Base-by-base conservation (phyloP, 2,888 invertebrate species). In the Bibio marci region DNA sequence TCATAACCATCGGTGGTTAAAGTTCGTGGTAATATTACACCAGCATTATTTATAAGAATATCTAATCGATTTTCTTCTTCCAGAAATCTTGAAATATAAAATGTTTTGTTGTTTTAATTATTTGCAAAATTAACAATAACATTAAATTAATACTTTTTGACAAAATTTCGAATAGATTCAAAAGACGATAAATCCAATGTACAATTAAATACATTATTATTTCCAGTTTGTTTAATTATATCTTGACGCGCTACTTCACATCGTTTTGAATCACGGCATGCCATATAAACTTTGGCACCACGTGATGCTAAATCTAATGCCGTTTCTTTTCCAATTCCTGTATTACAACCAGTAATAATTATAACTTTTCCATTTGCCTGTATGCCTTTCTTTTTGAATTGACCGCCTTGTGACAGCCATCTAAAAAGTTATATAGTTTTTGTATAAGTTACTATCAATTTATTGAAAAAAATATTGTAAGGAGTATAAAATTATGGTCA, bases 271-370 rank as follows among this genome's bases (percentile, higher is more conserved):
- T 83, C 69, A 42, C 81, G 67, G 52, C 83, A 85, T 4, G 82
- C 83, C 78, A 85, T 76, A 50, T 80, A 73, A 46, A 85, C 75
- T 66, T 72, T 77, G 7, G 78, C 82, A n/a, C 75, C 72, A 44
- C 77, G 59, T 42, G 62, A 63, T 1, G 80, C 81, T 49, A 83
- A 64, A 49, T 73, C 75, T 56, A 62, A 61, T 1, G 69, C 74
- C 1, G 74, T 70, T 54, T 75, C 76, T 55, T 66, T 71, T 12
- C 83, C 83, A 47, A 83, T 80, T 22, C 83, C 83, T 37, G 71
- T 70, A 58, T 73, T 80, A 22, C 80, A 73, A 30, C 83, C 83
- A 1, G 83, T 83, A 30, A 83, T 56, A 30, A 83, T 66, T 4
- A 71, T 65, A 18, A 73, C 66, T 64, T 76, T 71, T 46, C 63